Evolutionary conservation across 2,797 vertebrate species (phyloP).

Genomic region (Borostomias antarcticus): DNA sequence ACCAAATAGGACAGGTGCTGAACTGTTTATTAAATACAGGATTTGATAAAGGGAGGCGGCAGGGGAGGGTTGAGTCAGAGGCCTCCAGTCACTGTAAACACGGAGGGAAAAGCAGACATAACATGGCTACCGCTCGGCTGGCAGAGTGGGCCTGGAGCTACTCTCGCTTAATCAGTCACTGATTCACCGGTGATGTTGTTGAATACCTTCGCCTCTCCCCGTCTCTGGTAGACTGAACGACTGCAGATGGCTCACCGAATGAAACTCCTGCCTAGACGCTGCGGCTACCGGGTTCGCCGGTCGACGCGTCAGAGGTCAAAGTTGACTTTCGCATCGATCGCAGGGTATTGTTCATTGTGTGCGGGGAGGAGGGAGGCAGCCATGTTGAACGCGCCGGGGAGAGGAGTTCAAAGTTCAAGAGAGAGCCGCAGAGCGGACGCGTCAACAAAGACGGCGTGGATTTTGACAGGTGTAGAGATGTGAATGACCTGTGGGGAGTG

Average conservation of each 20-base stretch:
- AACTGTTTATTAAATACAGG: constrained; percentile 73
- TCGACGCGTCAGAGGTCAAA: not conserved
- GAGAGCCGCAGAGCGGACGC: not conserved
- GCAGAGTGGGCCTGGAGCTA: constrained; percentile 30
- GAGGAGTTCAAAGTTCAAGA: not conserved
- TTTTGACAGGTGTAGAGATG: too few species aligned
- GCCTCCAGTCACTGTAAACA: constrained; percentile 63
- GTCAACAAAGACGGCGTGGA: not conserved
- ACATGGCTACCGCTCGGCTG: constrained; percentile 58
- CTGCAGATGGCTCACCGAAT: not conserved
- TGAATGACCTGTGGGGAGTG: too few species aligned
- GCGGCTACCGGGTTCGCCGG: not conserved
- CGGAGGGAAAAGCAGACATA: constrained; percentile 51
- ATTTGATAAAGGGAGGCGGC: constrained; percentile 55
- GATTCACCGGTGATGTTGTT: constrained; percentile 23
- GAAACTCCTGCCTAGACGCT: not conserved
- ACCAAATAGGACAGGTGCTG: constrained; percentile 65
- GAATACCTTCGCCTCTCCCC: constrained; percentile 4
- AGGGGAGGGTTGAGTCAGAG: constrained; percentile 51
- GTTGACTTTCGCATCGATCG: not conserved
- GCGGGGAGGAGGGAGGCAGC: not conserved
- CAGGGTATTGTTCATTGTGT: constrained; percentile 2
- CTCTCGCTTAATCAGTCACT: constrained; percentile 55
- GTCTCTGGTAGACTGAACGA: constrained; percentile 20
- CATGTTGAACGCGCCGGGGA: not conserved